Conservation (phyloP, 1,140 invertebrate species). For the Drosophila funebris region DNA sequence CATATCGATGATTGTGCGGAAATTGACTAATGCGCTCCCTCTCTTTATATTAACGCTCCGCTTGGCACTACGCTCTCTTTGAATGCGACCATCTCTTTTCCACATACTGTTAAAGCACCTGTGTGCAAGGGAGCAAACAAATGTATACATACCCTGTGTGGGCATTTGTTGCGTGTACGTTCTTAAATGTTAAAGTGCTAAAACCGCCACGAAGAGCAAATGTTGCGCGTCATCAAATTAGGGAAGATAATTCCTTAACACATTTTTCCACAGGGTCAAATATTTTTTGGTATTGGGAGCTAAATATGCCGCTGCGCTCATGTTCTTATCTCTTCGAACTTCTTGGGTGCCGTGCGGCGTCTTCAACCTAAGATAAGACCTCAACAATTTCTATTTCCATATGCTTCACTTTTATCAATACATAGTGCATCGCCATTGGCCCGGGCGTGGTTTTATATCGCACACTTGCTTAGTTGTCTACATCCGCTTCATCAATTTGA, state of each 20-base stretch:
- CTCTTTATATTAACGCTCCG: background rate
- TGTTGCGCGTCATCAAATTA: constrained; percentile 32
- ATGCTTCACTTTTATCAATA: constrained; percentile 59
- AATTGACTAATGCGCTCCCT: constrained; percentile 3
- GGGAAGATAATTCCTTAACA: constrained; percentile 23
- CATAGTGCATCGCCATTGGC: constrained; percentile 15
- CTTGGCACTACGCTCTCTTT: constrained; percentile 13
- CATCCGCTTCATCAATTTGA: constrained; percentile 61
- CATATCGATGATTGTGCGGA: constrained; percentile 40
- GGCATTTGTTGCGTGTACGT: constrained; percentile 44
- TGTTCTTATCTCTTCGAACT: constrained; percentile 18
- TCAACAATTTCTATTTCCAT: constrained; percentile 44
- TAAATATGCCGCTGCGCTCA: background rate
- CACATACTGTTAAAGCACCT: constrained; percentile 13
- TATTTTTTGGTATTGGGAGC: background rate
- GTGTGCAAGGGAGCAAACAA: constrained; percentile 36
- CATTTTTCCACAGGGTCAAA: constrained; percentile 23
- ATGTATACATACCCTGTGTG: background rate
- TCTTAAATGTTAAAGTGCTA: constrained; percentile 48
- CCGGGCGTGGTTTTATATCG: constrained; percentile 55
- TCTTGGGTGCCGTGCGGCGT: constrained; percentile 9
- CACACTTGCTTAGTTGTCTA: constrained; percentile 18
- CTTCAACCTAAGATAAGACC: constrained; percentile 21
- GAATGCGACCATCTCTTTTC: constrained; percentile 26
- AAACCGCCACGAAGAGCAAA: constrained; percentile 5